Conservation (phyloP, 2,797 vertebrate species). For the Arnoldichthys spilopterus region DNA sequence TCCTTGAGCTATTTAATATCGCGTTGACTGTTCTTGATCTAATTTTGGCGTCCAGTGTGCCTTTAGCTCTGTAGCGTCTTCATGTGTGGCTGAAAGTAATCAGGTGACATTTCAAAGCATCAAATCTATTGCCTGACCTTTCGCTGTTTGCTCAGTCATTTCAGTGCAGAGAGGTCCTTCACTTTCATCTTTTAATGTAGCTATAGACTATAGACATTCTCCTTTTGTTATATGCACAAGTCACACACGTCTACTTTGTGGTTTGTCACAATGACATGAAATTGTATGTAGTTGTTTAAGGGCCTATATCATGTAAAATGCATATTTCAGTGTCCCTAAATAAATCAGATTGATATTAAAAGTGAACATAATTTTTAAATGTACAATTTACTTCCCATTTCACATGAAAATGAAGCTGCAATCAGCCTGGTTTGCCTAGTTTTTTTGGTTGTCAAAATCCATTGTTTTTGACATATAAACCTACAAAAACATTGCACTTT, state of each 20-base stretch:
- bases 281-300: not conserved
- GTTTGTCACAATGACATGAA: not conserved
- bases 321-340: no score
- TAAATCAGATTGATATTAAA: no score
- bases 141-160: constrained; percentile 65
- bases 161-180: constrained; percentile 57
- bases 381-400: no score
- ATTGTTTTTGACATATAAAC: no score
- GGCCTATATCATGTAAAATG: not conserved
- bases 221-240: constrained; percentile 52
- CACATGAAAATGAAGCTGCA: no score
- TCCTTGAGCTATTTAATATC: not conserved
- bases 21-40: not conserved
- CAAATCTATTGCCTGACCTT: constrained; percentile 78
- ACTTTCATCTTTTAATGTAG: constrained; percentile 69
- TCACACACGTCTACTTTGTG: not conserved
- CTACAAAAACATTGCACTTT: no score
- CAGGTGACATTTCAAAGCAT: constrained; percentile 74
- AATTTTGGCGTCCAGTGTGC: constrained; percentile 6
- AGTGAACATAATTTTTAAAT: no score
- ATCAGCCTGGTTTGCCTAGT: no score
- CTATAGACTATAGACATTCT: constrained; percentile 57
- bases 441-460: no score
- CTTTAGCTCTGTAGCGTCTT: constrained; percentile 55
- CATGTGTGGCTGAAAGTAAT: constrained; percentile 64